Evolutionary conservation across 2,113 vertebrate genomes (phyloP).

Genomic region (Puffinus mauretanicus): DNA sequence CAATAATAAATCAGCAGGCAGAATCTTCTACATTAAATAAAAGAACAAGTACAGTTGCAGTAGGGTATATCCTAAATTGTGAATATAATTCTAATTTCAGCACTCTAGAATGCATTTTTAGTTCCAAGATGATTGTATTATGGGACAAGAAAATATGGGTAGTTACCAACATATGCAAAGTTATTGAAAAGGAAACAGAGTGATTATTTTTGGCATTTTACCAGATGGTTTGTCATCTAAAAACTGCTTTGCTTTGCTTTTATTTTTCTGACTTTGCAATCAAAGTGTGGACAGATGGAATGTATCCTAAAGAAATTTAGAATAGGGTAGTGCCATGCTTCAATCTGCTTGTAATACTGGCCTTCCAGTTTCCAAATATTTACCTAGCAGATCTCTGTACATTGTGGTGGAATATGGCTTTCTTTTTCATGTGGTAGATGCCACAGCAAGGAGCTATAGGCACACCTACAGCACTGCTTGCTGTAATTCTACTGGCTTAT

Average conservation of each 20-base stretch:
- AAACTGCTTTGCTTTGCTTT: slow-evolving; percentile 11
- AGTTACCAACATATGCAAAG: slow-evolving; percentile 8
- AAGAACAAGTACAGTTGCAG: neutral
- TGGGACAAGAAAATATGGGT: neutral
- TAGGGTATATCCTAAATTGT: neutral
- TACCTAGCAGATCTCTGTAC: neutral
- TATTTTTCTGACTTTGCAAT: slow-evolving; percentile 16
- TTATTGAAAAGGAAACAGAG: slow-evolving; percentile 18
- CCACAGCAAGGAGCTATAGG: neutral
- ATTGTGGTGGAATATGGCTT: neutral
- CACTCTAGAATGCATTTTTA: neutral
- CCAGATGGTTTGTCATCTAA: slow-evolving; percentile 31
- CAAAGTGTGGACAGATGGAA: neutral
- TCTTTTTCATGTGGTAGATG: neutral
- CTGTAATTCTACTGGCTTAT: neutral
- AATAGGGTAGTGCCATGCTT: neutral
- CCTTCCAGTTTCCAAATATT: neutral
- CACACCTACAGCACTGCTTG: neutral
- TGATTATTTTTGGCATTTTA: slow-evolving; percentile 48
- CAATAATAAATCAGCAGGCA: neutral
- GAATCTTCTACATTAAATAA: neutral
- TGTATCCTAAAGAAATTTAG: neutral
- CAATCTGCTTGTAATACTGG: neutral
- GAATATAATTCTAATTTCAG: neutral
- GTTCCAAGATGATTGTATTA: neutral